These are phyloP conservation scores for Pandemis corylana DNA, from an alignment of 2,888 invertebrate genomes.

Conservation along the genomic window DNA sequence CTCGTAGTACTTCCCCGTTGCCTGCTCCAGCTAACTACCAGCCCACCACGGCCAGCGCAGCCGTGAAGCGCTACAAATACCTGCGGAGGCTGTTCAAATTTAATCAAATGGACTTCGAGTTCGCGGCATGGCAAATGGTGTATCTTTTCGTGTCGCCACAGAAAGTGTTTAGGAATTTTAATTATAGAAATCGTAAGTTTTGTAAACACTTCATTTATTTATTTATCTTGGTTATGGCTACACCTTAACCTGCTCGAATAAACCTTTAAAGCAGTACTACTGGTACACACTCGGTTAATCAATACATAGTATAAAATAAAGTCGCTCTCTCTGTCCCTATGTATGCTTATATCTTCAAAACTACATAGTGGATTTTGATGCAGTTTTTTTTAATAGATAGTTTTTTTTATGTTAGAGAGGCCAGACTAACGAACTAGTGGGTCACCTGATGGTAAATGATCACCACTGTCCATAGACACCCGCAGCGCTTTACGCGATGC, in stretches of 20 bases:
- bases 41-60: slow-evolving; percentile 90
- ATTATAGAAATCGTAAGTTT: slow-evolving; percentile 97
- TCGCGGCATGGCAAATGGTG: slow-evolving; percentile 99
- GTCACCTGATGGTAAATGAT: too few species aligned
- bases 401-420: too few species aligned
- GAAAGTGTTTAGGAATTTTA: slow-evolving; percentile 98
- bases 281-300: too few species aligned
- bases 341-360: too few species aligned
- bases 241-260: neutral
- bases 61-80: slow-evolving; percentile 95
- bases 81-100: slow-evolving; percentile 93
- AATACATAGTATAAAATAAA: too few species aligned
- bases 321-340: too few species aligned
- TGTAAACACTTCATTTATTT: neutral
- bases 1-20: slow-evolving; percentile 86
- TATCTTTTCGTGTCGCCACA: slow-evolving; percentile 97
- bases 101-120: slow-evolving; percentile 99
- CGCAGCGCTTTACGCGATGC: too few species aligned
- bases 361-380: too few species aligned
- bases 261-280: too few species aligned
- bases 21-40: slow-evolving; percentile 89
- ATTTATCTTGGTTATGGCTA: neutral
- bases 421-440: too few species aligned
- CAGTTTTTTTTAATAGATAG: too few species aligned
- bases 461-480: too few species aligned